Base-by-base conservation (phyloP, 2,888 invertebrate species). In the Therioaphis trifolii region DNA sequence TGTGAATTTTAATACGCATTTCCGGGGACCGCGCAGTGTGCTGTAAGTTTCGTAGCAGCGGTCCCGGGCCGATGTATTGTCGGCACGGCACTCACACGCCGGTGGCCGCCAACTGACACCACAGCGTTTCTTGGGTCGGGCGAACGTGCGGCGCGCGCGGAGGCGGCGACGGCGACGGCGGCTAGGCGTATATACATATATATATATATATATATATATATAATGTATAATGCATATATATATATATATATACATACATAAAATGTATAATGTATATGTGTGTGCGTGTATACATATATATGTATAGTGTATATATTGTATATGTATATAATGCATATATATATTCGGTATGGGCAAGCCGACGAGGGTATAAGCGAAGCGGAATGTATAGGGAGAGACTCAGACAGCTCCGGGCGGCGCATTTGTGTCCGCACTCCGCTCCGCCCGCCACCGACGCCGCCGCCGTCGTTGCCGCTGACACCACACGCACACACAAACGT, bases 31-130 rank as follows among this genome's bases (percentile, higher is more conserved):
- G 21, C n/a, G n/a, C 35, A 1, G 40, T 55, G 49, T 35, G 24
- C 14, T 72, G 63, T 82, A 82, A 63, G 35, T 21, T 82, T 82
- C 49, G 82, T 46, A 63, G 1, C 35, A 9, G 46, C 72, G 72
- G 49, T 12, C 21, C 72, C 82, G 72, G 82, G 72, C 7, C 29
- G 29, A 63, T 27, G 72, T 68, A 66, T 74, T 82, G 82, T 82
- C 82, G 72, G 82, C 82, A 82, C 82, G 82, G 72, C 82, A 72
- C 82, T 82, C 82, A 82, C 82, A 82, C 82, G 82, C 82, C 82
- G 82, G 82, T 82, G 82, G 82, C 82, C 82, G 82, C 82, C 82
- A 74, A 82, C 82, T 82, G 82, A 82, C 82, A 82, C 82, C 82
- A 74, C 82, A 82, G 82, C 72, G 82, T 82, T 82, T 74, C 82